A percentile compares a stretch with the other conserved stretches of the same genome.
Evolutionary conservation across 2,888 invertebrate genomes (phyloP).

Genomic region (Brenthis hecate): DNA sequence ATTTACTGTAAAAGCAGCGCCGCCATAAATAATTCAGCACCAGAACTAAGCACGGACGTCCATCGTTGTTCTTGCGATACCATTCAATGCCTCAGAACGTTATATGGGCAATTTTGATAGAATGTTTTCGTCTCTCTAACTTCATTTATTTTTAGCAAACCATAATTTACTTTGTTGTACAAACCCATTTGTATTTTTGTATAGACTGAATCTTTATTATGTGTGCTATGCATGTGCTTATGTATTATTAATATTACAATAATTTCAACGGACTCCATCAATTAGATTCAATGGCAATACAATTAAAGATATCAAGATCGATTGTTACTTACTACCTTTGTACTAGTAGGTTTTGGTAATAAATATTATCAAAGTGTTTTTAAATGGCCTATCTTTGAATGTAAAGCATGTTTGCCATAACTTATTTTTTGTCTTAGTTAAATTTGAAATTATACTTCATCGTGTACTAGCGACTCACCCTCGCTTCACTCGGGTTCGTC

Average conservation of each 20-base stretch:
- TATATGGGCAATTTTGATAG: conserved; percentile 19
- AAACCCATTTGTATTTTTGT: not conserved
- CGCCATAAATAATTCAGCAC: conserved; percentile 77
- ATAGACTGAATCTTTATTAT: no score
- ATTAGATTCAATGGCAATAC: conserved; percentile 68
- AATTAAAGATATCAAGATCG: conserved; percentile 55
- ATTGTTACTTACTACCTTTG: not conserved
- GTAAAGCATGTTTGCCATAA: no score
- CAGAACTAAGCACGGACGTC: conserved; percentile 54
- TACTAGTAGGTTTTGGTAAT: no score
- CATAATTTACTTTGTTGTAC: not conserved
- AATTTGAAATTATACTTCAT: no score
- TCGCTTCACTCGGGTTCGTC: no score
- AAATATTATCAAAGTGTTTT: no score
- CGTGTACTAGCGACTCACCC: no score
- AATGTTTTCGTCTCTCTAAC: not conserved
- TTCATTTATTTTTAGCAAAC: not conserved
- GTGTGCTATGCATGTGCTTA: no score
- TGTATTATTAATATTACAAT: conserved; percentile 16
- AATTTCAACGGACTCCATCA: conserved; percentile 44
- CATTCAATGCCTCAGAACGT: conserved; percentile 52
- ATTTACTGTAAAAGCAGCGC: conserved; percentile 69
- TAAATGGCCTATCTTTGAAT: no score
- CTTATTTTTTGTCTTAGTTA: no score
- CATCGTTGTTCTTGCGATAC: conserved; percentile 64